These are phyloP conservation scores for Paraescarpia echinospica DNA, from an alignment of 1,140 invertebrate species.

Conservation along the genomic window DNA sequence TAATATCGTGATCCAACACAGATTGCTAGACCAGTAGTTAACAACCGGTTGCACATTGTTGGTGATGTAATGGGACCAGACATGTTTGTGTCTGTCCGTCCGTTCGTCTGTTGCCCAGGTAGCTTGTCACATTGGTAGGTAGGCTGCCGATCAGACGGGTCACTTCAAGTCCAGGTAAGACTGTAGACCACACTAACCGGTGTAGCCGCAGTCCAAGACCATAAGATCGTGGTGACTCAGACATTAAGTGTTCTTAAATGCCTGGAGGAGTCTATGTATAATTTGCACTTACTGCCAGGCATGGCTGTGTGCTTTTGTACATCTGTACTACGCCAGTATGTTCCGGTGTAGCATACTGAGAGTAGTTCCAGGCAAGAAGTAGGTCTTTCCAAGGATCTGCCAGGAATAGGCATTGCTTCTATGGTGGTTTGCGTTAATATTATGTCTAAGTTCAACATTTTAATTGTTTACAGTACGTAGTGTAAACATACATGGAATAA, in stretches of 20 bases:
- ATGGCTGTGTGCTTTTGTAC: too few species aligned
- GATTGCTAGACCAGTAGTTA: background rate
- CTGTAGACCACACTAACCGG: background rate
- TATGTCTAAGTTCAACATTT: too few species aligned
- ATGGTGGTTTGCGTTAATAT: too few species aligned
- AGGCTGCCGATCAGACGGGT: background rate
- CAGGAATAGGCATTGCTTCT: too few species aligned
- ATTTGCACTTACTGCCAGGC: too few species aligned
- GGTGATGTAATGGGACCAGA: background rate
- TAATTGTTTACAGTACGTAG: too few species aligned
- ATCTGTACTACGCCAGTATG: too few species aligned
- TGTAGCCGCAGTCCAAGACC: background rate
- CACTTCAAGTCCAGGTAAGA: background rate
- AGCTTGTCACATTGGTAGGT: background rate
- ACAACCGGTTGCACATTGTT: background rate
- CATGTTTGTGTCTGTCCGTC: background rate
- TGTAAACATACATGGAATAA: too few species aligned
- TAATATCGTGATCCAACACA: background rate
- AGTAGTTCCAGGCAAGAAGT: too few species aligned
- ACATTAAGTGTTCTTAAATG: background rate
- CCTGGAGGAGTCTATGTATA: background rate
- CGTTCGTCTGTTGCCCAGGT: background rate
- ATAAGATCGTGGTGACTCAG: background rate
- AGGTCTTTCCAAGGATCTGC: too few species aligned
- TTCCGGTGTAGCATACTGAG: too few species aligned